Percentiles rank a stretch among this genome's conserved stretches.
Evolutionary conservation across 2,797 vertebrate species (phyloP).

Genomic region (Semaprochilodus insignis): DNA sequence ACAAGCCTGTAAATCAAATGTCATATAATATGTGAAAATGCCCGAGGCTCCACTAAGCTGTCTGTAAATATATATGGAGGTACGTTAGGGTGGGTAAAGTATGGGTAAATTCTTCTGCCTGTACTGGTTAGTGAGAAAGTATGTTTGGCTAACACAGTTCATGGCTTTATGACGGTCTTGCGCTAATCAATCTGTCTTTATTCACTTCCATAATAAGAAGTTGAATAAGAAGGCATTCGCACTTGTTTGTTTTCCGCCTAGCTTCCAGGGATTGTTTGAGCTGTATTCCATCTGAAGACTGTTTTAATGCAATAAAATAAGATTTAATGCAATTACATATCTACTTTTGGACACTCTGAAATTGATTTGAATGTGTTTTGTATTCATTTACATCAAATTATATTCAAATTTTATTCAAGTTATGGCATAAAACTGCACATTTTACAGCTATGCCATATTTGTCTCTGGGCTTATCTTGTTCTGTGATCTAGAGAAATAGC

Average conservation of each 20-base stretch:
- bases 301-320: neutral
- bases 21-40: no score
- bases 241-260: neutral
- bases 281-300: neutral
- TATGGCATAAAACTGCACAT: neutral
- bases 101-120: neutral
- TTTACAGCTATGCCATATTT: neutral
- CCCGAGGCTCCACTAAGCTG: no score
- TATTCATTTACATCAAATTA: neutral
- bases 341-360: neutral
- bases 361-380: neutral
- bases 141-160: neutral
- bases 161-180: neutral
- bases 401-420: neutral
- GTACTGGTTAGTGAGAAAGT: neutral
- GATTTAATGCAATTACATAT: neutral
- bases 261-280: neutral
- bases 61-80: neutral
- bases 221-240: neutral
- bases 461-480: constrained; percentile 24
- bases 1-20: no score
- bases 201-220: neutral
- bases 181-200: neutral
- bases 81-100: neutral
- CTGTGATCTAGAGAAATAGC: constrained; percentile 46